These are phyloP conservation scores for Volucella bombylans DNA, from an alignment of 2,888 invertebrate genomes.

Conservation along the genomic window DNA sequence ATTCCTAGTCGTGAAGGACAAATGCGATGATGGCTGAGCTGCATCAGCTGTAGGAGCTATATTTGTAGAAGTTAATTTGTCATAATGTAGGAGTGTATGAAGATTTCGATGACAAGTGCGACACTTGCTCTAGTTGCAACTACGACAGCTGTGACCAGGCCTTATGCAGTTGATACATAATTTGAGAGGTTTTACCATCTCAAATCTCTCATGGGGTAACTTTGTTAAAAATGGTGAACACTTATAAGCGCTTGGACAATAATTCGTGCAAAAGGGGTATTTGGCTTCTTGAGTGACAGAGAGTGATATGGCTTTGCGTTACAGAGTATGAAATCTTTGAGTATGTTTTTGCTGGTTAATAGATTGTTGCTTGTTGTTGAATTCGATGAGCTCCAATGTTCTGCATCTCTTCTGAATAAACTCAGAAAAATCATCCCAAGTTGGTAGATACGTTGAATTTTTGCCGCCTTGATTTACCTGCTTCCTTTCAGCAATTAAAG, in stretches of 20 bases:
- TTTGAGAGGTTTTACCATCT: conserved; percentile 9
- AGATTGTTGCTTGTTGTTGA: conserved; percentile 9
- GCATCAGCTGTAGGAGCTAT: no score
- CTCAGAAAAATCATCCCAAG: background rate
- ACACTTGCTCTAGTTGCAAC: conserved; percentile 5
- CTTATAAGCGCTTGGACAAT: conserved; percentile 5
- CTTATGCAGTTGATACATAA: conserved; percentile 16
- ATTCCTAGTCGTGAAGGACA: no score
- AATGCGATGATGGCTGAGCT: no score
- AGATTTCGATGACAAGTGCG: conserved; percentile 19
- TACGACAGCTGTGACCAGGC: conserved; percentile 15
- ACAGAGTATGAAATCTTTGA: background rate
- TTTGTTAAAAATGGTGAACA: conserved; percentile 2
- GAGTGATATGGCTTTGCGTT: background rate
- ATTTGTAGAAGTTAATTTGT: no score
- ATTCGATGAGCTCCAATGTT: conserved; percentile 32
- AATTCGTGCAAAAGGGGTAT: conserved; percentile 1
- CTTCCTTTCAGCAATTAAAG: background rate
- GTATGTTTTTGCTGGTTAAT: background rate
- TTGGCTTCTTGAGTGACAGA: conserved; percentile 1
- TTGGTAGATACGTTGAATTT: background rate
- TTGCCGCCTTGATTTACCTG: no score
- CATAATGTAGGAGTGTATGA: no score
- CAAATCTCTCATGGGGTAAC: background rate
- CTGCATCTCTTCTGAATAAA: background rate